Evolutionary conservation across 2,797 vertebrate species (phyloP).

Genomic region (Botia almorhae): DNA sequence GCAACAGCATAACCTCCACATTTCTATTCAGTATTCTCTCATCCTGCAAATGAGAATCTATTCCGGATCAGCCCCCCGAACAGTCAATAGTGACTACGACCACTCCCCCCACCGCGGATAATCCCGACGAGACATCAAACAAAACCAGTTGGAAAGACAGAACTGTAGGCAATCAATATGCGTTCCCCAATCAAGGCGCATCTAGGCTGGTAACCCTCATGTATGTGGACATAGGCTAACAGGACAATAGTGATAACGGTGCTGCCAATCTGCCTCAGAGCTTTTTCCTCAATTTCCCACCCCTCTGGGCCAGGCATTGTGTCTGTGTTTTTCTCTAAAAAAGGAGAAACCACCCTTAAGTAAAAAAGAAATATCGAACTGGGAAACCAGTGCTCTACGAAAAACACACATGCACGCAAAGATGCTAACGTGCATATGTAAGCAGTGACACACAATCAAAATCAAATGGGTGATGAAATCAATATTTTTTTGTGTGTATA

Average conservation of each 20-base stretch:
- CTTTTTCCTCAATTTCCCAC: constrained; percentile 11
- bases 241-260: constrained; percentile 48
- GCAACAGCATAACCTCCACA: constrained; percentile 13
- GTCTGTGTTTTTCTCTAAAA: constrained; percentile 30
- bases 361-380: constrained; percentile 25
- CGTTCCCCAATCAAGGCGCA: constrained; percentile 18
- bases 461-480: not conserved
- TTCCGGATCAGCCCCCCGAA: constrained; percentile 39
- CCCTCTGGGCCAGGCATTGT: constrained; percentile 23
- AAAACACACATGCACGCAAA: constrained; percentile 10
- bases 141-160: constrained; percentile 26
- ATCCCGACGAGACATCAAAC: constrained; percentile 14
- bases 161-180: constrained; percentile 46
- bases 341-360: constrained; percentile 16
- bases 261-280: constrained; percentile 40
- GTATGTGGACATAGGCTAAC: constrained; percentile 38
- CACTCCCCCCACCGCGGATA: constrained; percentile 7
- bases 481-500: not conserved
- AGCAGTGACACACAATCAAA: not conserved
- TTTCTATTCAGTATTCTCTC: constrained; percentile 39
- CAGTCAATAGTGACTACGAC: constrained; percentile 17
- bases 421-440: not conserved
- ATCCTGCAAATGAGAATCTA: constrained; percentile 39
- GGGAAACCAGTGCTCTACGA: constrained; percentile 9
- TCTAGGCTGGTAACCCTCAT: constrained; percentile 3